phyloP scores from a whole-genome alignment of 2,888 invertebrate species.

The Cheilosia soror region DNA sequence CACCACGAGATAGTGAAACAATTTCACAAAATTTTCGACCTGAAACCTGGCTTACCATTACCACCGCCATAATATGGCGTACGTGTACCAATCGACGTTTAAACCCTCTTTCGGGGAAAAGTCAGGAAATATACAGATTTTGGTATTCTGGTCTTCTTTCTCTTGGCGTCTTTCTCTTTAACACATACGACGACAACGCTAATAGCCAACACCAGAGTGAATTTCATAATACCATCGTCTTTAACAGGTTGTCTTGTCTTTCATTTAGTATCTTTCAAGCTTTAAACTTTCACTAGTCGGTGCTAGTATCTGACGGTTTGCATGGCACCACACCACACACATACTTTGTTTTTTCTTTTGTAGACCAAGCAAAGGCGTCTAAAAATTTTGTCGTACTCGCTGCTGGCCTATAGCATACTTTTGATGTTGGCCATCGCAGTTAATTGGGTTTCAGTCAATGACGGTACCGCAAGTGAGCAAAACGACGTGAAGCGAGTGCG shows the following conservation, averaged over 20 bases:
- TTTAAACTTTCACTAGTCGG: conserved; percentile 64
- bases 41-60: conserved; percentile 24
- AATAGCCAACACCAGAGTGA: conserved; percentile 7
- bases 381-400: conserved; percentile 40
- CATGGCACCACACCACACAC: background rate
- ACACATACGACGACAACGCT: background rate
- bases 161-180: conserved; percentile 21
- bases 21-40: conserved; percentile 64
- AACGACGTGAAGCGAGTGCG: conserved; percentile 30
- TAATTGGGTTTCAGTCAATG: conserved; percentile 70
- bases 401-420: conserved; percentile 53
- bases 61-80: conserved; percentile 4
- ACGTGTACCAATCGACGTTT: conserved; percentile 67
- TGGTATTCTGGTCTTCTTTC: conserved; percentile 30
- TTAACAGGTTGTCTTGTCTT: conserved; percentile 47
- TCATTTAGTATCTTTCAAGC: conserved; percentile 27
- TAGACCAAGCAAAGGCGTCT: conserved; percentile 32
- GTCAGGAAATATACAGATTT: conserved; percentile 64
- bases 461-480: conserved; percentile 57
- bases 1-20: conserved; percentile 26
- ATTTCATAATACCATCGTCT: conserved; percentile 58
- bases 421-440: conserved; percentile 69
- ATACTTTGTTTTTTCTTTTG: conserved; percentile 40
- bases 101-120: conserved; percentile 50
- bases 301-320: background rate